Evolutionary conservation across 2,888 invertebrate genomes (phyloP).

Genomic region (Meloe dianella): DNA sequence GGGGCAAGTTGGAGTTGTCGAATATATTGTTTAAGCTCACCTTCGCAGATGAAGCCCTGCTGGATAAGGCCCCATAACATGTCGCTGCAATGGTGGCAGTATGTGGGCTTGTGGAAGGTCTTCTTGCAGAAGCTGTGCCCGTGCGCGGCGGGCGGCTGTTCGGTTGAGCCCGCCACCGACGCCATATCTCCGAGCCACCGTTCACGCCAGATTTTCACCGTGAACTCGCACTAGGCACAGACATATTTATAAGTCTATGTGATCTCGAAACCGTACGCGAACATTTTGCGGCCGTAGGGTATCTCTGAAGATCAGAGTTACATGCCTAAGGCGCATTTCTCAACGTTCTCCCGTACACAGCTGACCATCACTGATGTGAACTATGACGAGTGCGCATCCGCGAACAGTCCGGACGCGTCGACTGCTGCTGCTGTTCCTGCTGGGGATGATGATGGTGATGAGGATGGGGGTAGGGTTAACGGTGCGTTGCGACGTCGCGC

Average conservation of each 20-base stretch:
- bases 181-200: conserved; percentile 67
- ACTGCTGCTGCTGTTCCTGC: conserved; percentile 38
- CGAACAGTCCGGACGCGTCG: conserved; percentile 50
- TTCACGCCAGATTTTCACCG: conserved; percentile 69
- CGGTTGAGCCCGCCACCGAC: conserved; percentile 61
- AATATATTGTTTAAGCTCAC: conserved; percentile 67
- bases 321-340: conserved; percentile 59
- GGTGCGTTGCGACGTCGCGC: conserved; percentile 46
- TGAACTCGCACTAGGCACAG: conserved; percentile 60
- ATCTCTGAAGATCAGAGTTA: conserved; percentile 54
- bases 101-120: conserved; percentile 99
- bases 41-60: conserved; percentile 99
- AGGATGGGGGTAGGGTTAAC: neutral
- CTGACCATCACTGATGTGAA: conserved; percentile 55
- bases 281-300: conserved; percentile 62
- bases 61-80: conserved; percentile 99
- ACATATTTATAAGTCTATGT: conserved; percentile 65
- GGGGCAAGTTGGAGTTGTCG: neutral
- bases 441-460: conserved; percentile 22
- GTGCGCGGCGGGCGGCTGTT: conserved; percentile 69
- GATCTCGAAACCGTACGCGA: conserved; percentile 66
- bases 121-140: conserved; percentile 99
- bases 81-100: conserved; percentile 99
- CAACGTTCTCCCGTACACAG: conserved; percentile 52
- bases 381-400: conserved; percentile 49